Percentiles rank a stretch among this genome's conserved stretches.
phyloP scores from a whole-genome alignment of 2,888 invertebrate species.

The Malthinus seriepunctatus region DNA sequence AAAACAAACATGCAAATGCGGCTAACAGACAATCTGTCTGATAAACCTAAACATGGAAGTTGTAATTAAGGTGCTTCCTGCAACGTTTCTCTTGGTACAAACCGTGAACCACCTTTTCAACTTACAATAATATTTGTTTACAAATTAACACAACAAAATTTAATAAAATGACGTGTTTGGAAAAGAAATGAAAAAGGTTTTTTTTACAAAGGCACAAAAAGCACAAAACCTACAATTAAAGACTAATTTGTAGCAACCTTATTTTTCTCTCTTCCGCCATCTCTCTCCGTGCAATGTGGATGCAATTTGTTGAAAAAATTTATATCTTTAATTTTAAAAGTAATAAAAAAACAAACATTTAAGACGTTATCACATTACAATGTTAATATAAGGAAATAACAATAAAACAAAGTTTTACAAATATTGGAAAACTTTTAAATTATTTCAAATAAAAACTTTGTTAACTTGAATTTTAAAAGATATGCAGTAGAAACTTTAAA shows the following conservation, averaged over 20 bases:
- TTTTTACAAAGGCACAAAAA: too few relatives aligned
- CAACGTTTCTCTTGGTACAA: conserved; percentile 1
- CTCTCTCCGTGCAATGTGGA: too few relatives aligned
- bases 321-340: too few relatives aligned
- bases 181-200: too few relatives aligned
- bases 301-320: too few relatives aligned
- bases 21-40: conserved; percentile 17
- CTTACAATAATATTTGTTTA: too few relatives aligned
- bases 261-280: too few relatives aligned
- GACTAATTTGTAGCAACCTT: too few relatives aligned
- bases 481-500: conserved; percentile 22
- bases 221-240: too few relatives aligned
- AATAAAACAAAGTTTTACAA: conserved; percentile 20
- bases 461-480: conserved; percentile 22
- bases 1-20: conserved; percentile 20
- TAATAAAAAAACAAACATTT: conserved; percentile 2
- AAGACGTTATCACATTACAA: conserved; percentile 26
- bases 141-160: too few relatives aligned
- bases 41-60: conserved; percentile 15
- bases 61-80: conserved; percentile 24
- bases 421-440: conserved; percentile 27
- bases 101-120: not conserved
- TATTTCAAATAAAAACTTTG: conserved; percentile 25
- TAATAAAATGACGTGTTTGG: too few relatives aligned
- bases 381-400: conserved; percentile 26